Conservation (phyloP, 2,888 invertebrate genomes). For the Harpagoxenus sublaevis region DNA sequence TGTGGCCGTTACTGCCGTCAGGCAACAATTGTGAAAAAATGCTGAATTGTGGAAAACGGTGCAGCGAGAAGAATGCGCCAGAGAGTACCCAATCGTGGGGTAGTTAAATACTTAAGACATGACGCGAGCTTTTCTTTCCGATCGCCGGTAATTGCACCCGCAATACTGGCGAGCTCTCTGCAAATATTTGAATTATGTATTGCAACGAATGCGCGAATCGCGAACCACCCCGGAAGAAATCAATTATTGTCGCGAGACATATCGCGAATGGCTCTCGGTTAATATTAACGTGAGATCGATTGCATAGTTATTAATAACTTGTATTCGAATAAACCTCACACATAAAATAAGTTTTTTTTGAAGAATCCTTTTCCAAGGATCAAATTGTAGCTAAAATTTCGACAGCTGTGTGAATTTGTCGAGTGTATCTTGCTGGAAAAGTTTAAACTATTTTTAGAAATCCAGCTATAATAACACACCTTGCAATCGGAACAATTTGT, state of each 20-base stretch:
- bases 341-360: neutral
- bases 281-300: conserved; percentile 12
- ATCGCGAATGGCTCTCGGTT: conserved; percentile 24
- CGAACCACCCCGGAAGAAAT: conserved; percentile 50
- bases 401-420: neutral
- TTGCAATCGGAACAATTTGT: neutral
- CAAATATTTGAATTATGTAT: conserved; percentile 73
- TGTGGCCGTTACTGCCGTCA: conserved; percentile 57
- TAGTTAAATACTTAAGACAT: conserved; percentile 50
- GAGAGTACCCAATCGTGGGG: conserved; percentile 4
- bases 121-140: conserved; percentile 66
- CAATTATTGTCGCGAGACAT: conserved; percentile 52
- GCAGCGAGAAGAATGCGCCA: conserved; percentile 24
- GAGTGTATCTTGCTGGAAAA: neutral
- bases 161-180: conserved; percentile 69
- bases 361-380: neutral
- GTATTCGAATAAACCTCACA: neutral
- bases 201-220: conserved; percentile 53
- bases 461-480: neutral
- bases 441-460: neutral
- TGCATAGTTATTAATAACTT: neutral
- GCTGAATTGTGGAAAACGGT: conserved; percentile 80
- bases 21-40: conserved; percentile 74
- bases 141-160: conserved; percentile 70
- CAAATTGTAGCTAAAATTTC: neutral